A percentile compares a stretch with the other conserved stretches of the same genome.
phyloP scores from a whole-genome alignment of 1,140 invertebrate species.

The Harlomillsia oculata region DNA sequence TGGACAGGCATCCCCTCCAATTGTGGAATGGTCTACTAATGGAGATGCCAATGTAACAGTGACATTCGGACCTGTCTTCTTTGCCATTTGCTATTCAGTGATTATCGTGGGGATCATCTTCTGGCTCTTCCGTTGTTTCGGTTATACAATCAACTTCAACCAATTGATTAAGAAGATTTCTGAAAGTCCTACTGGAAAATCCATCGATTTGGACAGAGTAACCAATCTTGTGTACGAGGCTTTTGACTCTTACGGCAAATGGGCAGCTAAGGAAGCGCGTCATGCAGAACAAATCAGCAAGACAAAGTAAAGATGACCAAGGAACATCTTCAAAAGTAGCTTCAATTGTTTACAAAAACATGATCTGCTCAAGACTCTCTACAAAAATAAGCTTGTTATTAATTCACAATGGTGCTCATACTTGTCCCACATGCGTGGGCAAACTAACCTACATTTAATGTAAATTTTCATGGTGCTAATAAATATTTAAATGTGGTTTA shows the following conservation, averaged over 20 bases:
- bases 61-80: conserved; percentile 26
- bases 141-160: conserved; percentile 7
- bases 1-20: conserved; percentile 8
- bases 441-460: not conserved
- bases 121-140: conserved; percentile 17
- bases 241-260: conserved; percentile 28
- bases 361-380: not conserved
- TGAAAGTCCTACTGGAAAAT: conserved; percentile 4
- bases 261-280: conserved; percentile 9
- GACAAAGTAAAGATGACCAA: not conserved
- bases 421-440: not conserved
- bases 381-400: not conserved
- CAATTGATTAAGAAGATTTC: conserved; percentile 9
- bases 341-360: not conserved
- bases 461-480: no score
- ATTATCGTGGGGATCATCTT: conserved; percentile 2
- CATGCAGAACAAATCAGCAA: not conserved
- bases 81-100: no score
- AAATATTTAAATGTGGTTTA: no score
- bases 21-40: conserved; percentile 15
- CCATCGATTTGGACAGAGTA: conserved; percentile 28
- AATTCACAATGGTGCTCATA: not conserved
- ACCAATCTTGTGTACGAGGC: conserved; percentile 30
- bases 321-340: not conserved
- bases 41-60: conserved; percentile 22